Conservation (phyloP, 2,113 vertebrate species). For the Charadrius vociferus region DNA sequence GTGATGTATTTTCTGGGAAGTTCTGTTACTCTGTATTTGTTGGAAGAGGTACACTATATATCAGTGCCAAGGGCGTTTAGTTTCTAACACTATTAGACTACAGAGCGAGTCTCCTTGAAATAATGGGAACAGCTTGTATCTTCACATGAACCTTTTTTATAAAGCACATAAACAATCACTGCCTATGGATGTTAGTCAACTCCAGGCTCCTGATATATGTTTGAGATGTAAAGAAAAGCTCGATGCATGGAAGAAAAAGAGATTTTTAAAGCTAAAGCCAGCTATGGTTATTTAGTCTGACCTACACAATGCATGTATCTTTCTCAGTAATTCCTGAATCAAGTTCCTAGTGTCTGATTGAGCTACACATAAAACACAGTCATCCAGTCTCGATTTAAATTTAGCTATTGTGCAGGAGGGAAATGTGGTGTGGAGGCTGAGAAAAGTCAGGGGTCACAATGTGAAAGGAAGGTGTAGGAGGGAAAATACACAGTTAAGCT, state of each 20-base stretch:
- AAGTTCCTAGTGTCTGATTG: background rate
- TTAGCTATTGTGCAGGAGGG: background rate
- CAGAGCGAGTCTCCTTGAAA: background rate
- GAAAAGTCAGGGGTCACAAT: background rate
- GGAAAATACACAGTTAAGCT: background rate
- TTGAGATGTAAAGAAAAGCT: background rate
- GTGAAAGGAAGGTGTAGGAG: constrained; percentile 26
- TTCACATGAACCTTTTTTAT: background rate
- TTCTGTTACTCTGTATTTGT: background rate
- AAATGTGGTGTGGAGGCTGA: constrained; percentile 30
- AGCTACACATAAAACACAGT: background rate
- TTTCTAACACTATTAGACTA: background rate
- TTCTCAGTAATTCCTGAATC: background rate
- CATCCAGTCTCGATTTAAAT: background rate
- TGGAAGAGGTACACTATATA: background rate
- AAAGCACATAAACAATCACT: background rate
- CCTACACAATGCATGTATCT: background rate
- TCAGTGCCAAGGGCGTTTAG: background rate
- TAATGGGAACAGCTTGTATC: background rate
- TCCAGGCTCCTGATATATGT: background rate
- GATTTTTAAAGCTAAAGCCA: background rate
- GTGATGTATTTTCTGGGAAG: background rate
- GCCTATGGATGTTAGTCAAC: background rate
- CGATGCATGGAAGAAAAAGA: background rate
- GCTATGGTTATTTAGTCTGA: background rate